Evolutionary conservation across 2,888 invertebrate genomes (phyloP).

Genomic region (Andrena hattorfiana): DNA sequence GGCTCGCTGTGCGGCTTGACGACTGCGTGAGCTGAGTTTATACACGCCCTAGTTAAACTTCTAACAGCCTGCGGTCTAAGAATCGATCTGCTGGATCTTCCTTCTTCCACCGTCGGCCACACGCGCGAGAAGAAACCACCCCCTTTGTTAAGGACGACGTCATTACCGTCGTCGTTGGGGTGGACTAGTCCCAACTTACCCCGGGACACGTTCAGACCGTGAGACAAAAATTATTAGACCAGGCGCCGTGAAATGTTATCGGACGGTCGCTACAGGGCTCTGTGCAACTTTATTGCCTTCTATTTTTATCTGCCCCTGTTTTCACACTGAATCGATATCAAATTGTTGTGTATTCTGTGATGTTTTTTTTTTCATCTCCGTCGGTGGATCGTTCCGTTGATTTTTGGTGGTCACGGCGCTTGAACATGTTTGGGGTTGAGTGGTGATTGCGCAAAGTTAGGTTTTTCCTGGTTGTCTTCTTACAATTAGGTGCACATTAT

Average conservation of each 20-base stretch:
- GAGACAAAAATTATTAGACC: slow-evolving; percentile 59
- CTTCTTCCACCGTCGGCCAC: slow-evolving; percentile 46
- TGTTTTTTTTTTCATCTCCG: background rate
- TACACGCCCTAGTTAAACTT: slow-evolving; percentile 80
- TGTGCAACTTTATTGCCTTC: slow-evolving; percentile 23
- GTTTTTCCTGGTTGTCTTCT: no score
- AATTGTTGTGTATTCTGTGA: background rate
- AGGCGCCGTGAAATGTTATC: slow-evolving; percentile 35
- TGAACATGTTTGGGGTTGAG: no score
- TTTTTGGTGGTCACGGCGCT: background rate
- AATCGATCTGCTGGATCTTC: slow-evolving; percentile 78
- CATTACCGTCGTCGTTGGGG: slow-evolving; percentile 52
- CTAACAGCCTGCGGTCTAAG: slow-evolving; percentile 76
- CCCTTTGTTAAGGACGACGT: slow-evolving; percentile 69
- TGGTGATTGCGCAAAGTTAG: no score
- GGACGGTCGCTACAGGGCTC: background rate
- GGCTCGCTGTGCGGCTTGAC: slow-evolving; percentile 77
- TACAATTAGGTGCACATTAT: no score
- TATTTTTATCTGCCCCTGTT: background rate
- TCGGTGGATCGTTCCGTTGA: background rate
- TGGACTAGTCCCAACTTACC: slow-evolving; percentile 14
- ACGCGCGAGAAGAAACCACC: slow-evolving; percentile 58
- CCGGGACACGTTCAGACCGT: slow-evolving; percentile 34
- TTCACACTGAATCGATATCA: no score
- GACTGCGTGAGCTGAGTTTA: slow-evolving; percentile 82